These are phyloP conservation scores for Lasioglossum calceatum DNA, from an alignment of 2,888 invertebrate species.

Conservation along the genomic window DNA sequence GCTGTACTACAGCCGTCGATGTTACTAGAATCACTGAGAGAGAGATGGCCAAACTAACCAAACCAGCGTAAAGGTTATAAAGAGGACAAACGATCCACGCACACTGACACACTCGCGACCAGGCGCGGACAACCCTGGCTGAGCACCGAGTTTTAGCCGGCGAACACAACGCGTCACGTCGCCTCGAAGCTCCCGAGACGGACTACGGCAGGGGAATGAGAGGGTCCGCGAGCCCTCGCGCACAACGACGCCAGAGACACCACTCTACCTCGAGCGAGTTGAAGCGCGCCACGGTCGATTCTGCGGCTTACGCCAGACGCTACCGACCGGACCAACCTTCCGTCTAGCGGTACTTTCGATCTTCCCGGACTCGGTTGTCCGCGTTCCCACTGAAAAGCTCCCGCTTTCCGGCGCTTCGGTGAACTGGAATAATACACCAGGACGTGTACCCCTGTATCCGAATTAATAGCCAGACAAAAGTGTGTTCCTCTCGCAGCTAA, in stretches of 20 bases:
- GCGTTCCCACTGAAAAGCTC: background rate
- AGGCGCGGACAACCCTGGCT: conserved; percentile 23
- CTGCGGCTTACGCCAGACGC: conserved; percentile 57
- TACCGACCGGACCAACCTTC: conserved; percentile 38
- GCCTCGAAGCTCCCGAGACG: conserved; percentile 80
- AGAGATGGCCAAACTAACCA: background rate
- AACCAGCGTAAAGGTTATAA: no score
- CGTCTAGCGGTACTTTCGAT: conserved; percentile 28
- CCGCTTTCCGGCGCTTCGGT: background rate
- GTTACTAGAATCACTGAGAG: background rate
- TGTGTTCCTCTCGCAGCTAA: background rate
- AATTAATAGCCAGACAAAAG: background rate
- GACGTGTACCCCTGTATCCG: background rate
- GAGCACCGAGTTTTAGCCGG: conserved; percentile 41
- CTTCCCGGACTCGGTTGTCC: background rate
- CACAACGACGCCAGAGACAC: conserved; percentile 78
- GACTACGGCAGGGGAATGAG: conserved; percentile 81
- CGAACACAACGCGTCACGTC: conserved; percentile 67
- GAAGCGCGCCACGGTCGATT: conserved; percentile 78
- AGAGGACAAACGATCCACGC: conserved; percentile 4
- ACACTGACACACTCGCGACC: conserved; percentile 31
- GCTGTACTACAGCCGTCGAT: no score
- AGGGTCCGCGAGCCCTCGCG: conserved; percentile 76
- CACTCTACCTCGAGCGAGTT: conserved; percentile 65
- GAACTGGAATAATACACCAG: background rate